These are phyloP conservation scores for Grallaria varia DNA, from an alignment of 2,113 vertebrate genomes.

Conservation along the genomic window DNA sequence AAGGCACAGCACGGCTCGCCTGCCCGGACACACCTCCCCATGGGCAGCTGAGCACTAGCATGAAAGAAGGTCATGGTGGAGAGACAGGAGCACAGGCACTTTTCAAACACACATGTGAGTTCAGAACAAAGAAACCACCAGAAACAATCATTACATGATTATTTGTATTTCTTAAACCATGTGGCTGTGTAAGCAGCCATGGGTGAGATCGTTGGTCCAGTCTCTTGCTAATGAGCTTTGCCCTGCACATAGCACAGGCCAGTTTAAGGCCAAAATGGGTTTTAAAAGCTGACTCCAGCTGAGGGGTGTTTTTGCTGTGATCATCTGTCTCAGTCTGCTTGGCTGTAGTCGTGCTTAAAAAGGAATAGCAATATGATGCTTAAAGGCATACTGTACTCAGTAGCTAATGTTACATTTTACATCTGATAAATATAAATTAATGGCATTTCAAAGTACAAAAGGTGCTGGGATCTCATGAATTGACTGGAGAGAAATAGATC, in stretches of 20 bases:
- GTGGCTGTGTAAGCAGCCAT: accelerated
- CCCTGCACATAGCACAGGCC: not conserved
- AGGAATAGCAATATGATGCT: not conserved
- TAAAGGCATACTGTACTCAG: not conserved
- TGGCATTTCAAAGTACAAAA: not conserved
- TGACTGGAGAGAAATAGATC: not conserved
- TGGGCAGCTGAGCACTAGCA: not conserved
- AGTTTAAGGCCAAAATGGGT: not conserved
- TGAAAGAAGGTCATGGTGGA: not conserved
- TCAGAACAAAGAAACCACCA: not conserved
- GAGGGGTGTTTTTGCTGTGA: not conserved
- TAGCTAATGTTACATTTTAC: not conserved
- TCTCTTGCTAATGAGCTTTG: not conserved
- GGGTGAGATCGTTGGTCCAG: not conserved
- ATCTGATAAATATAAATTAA: constrained; percentile 28
- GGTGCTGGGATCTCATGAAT: not conserved
- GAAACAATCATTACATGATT: not conserved
- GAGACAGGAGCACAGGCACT: not conserved
- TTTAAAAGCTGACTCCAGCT: not conserved
- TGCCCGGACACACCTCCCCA: not conserved
- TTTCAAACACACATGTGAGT: not conserved
- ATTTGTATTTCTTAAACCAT: not conserved
- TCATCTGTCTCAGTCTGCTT: not conserved
- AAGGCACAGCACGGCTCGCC: not conserved
- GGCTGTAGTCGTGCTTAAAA: not conserved